Evolutionary conservation across 2,888 invertebrate genomes (phyloP), one percentile per base, ranked within the genome.

Genomic region (Trachelus troglodyta): DNA sequence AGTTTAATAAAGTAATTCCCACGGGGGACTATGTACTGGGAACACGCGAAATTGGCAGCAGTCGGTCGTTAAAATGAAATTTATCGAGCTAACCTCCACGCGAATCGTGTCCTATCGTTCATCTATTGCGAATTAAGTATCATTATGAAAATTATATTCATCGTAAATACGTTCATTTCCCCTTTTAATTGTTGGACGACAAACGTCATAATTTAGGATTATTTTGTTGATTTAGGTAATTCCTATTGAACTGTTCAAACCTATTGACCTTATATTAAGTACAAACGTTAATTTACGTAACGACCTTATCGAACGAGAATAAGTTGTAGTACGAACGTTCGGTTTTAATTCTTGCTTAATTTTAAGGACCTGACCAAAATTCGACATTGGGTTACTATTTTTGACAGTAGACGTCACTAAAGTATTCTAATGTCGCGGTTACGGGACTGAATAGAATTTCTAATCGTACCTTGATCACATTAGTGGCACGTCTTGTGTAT

Each of bases 31-130:
- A 3, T 12, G 9, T 2, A 34, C 4, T 23, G 30, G 71, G 71
- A 56, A 34, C 71, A 71, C 71, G 71, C 71, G 31, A 71, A 71
- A 71, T 34, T 71, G 71, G 33, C 71, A 34, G 33, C 15, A 34
- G 15, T 71, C 12, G 31, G 15, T 71, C 31, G 71, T 71, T 71
- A 71, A 34, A 71, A 71, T 23, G 9, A 56, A 56, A 9, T 56
- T 56, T 56, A 56, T 56, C 23, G 9, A 56, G 9, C 23, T 23
- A 56, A 56, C 23, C 56, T 9, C 56, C 23, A 56, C 9, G 23
- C 56, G 56, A 23, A 56, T 56, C 23, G 56, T 56, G 56, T 56
- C 56, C 23, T 56, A 9, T 56, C 56, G 56, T 56, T 23, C 23
- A 23, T 56, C 56, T 2, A 56, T 56, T 56, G 9, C 6, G 23